phyloP scores from a whole-genome alignment of 2,888 invertebrate genomes.

The Drosophila mimetica region DNA sequence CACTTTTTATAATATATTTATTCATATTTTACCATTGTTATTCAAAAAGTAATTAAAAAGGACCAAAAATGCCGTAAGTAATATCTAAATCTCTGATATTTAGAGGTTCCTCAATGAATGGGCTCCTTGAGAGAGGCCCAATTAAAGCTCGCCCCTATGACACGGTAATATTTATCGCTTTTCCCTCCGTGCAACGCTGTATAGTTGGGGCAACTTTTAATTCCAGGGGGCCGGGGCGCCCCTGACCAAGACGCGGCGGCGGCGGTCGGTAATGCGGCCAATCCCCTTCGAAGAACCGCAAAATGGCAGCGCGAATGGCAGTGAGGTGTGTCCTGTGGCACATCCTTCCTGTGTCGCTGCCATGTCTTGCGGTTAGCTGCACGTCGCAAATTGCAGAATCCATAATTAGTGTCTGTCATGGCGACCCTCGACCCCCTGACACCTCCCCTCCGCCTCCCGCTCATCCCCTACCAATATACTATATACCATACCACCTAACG shows the following conservation, averaged over 20 bases:
- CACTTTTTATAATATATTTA: no score
- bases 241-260: slow-evolving; percentile 15
- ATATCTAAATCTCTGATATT: neutral
- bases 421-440: slow-evolving; percentile 24
- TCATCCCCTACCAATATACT: neutral
- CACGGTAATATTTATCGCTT: slow-evolving; percentile 9
- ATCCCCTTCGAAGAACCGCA: slow-evolving; percentile 51
- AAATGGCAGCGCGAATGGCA: slow-evolving; percentile 62
- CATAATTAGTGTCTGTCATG: slow-evolving; percentile 78
- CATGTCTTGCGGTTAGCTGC: slow-evolving; percentile 72
- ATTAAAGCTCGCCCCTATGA: neutral
- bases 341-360: slow-evolving; percentile 43
- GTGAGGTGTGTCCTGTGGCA: slow-evolving; percentile 64
- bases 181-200: slow-evolving; percentile 13
- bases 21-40: no score
- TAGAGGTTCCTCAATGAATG: neutral
- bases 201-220: slow-evolving; percentile 12
- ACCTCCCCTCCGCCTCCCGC: slow-evolving; percentile 1
- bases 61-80: neutral
- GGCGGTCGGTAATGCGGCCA: slow-evolving; percentile 21
- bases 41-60: no score
- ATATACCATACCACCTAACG: neutral
- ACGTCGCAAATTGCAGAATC: slow-evolving; percentile 78
- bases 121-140: neutral
- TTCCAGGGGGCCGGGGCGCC: neutral